A percentile compares a stretch with the other conserved stretches of the same genome.
Evolutionary conservation across 1,140 invertebrate genomes (phyloP).

Genomic region (Nasonia vitripennis): DNA sequence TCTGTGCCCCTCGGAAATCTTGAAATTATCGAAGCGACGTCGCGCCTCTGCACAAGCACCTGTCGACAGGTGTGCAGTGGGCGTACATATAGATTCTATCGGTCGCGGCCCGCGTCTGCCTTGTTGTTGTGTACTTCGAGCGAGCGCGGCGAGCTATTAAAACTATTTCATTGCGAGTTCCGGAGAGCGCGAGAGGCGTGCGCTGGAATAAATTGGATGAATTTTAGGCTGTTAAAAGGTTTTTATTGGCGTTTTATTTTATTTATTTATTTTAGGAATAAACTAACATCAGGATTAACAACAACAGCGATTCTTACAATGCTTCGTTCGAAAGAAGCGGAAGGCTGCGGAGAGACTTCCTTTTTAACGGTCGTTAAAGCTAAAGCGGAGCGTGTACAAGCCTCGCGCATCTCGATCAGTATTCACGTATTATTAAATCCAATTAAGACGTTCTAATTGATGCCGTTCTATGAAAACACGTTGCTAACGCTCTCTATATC

Average conservation of each 20-base stretch:
- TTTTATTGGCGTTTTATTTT: too few relatives aligned
- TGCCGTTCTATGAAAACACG: too few relatives aligned
- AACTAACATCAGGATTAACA: too few relatives aligned
- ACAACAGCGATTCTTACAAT: too few relatives aligned
- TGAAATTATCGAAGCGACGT: constrained; percentile 51
- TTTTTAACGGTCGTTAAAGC: too few relatives aligned
- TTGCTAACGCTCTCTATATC: too few relatives aligned
- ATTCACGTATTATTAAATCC: neutral
- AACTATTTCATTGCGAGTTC: neutral
- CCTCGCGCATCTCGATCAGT: neutral
- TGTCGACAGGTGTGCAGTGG: constrained; percentile 63
- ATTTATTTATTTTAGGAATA: too few relatives aligned
- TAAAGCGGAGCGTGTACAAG: too few relatives aligned
- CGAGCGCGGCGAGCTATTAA: neutral
- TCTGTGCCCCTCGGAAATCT: constrained; percentile 49
- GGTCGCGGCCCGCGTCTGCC: neutral
- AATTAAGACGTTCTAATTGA: constrained; percentile 10
- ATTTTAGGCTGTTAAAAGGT: neutral
- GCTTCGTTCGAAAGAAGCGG: too few relatives aligned
- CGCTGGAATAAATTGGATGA: neutral
- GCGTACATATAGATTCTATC: constrained; percentile 20
- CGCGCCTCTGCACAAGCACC: constrained; percentile 56
- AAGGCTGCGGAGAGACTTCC: too few relatives aligned
- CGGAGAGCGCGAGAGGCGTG: neutral
- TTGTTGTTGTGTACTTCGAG: neutral